These are phyloP conservation scores for Iguana delicatissima DNA, from an alignment of 2,797 vertebrate species.

Conservation along the genomic window DNA sequence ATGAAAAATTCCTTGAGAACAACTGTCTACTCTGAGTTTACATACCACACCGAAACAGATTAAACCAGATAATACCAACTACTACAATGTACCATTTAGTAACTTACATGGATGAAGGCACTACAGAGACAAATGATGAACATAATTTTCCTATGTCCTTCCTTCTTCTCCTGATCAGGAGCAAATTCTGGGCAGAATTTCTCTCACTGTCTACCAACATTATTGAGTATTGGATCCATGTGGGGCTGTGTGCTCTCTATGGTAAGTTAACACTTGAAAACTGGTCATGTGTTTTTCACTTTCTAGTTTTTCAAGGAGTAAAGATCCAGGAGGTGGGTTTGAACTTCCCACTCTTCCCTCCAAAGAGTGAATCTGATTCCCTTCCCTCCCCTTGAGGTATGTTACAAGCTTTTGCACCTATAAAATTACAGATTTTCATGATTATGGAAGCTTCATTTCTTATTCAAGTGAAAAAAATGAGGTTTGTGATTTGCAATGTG, in stretches of 20 bases:
- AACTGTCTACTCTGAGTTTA: neutral
- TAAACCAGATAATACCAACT: neutral
- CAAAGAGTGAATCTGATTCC: neutral
- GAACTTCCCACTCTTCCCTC: neutral
- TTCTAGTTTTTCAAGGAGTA: neutral
- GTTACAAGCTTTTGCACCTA: constrained; percentile 25
- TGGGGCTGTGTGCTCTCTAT: neutral
- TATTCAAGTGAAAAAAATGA: constrained; percentile 10
- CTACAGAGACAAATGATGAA: neutral
- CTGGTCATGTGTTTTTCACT: neutral
- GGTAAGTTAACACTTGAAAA: neutral
- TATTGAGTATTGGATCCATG: neutral
- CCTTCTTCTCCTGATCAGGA: neutral
- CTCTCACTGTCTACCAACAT: neutral
- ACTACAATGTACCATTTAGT: neutral
- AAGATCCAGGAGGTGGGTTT: neutral
- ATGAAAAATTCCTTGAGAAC: neutral
- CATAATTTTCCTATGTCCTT: neutral
- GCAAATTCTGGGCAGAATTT: neutral
- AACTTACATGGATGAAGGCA: neutral
- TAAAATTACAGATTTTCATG: constrained; percentile 57
- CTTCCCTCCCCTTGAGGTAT: neutral
- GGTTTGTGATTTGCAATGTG: no score
- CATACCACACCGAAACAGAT: neutral
- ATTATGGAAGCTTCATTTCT: constrained; percentile 45